These are phyloP conservation scores for Smutsia temminckii DNA, from an alignment of 2,797 vertebrate species.

Conservation along the genomic window DNA sequence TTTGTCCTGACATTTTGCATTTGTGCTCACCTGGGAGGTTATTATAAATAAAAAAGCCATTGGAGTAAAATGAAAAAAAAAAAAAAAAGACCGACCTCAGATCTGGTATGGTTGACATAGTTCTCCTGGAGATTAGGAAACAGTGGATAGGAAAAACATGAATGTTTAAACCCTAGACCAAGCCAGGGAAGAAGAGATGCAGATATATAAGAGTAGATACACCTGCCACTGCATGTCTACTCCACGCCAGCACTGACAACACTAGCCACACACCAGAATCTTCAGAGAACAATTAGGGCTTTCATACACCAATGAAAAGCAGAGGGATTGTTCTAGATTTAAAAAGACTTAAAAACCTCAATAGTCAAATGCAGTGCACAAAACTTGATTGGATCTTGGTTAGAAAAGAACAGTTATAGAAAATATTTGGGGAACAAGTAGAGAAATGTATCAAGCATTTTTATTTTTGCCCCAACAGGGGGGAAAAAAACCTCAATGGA, in stretches of 20 bases:
- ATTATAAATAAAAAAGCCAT: too few species aligned
- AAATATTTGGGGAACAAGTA: neutral
- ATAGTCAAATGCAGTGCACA: neutral
- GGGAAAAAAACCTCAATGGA: neutral
- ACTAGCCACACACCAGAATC: neutral
- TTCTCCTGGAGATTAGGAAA: neutral
- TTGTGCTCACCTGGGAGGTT: neutral
- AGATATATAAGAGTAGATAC: neutral
- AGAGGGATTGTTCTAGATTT: neutral
- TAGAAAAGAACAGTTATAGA: neutral
- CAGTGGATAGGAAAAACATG: neutral
- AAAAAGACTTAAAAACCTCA: neutral
- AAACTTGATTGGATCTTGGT: neutral
- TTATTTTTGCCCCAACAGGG: neutral
- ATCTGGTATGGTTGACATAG: neutral
- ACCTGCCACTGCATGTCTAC: neutral
- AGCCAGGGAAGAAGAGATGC: neutral
- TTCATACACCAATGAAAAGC: neutral
- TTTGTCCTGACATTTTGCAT: neutral
- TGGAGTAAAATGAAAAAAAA: too few species aligned
- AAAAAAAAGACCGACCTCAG: too few species aligned
- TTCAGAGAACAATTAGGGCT: neutral
- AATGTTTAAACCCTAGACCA: neutral
- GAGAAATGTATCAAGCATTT: neutral
- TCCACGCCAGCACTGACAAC: neutral